These are phyloP conservation scores for Pangasianodon gigas DNA, from an alignment of 2,113 vertebrate genomes.

Conservation along the genomic window DNA sequence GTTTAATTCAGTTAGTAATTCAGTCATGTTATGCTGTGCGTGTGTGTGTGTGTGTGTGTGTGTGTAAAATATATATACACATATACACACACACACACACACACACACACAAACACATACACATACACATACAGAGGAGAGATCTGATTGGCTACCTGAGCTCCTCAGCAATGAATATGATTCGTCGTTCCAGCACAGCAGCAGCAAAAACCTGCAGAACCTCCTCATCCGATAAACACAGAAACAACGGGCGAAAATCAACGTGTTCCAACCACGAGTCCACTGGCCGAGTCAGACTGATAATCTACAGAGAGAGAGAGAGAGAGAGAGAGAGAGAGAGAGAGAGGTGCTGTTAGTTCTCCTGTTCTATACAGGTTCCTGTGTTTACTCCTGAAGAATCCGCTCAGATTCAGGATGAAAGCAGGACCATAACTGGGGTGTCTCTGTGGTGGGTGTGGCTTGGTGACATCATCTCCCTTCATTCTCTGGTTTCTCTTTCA, in stretches of 20 bases:
- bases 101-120: too few species aligned
- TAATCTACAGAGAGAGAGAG: constrained; percentile 68
- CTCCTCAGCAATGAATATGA: constrained; percentile 82
- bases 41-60: neutral
- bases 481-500: too few species aligned
- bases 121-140: neutral
- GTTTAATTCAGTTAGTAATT: neutral
- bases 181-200: constrained; percentile 74
- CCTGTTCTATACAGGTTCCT: neutral
- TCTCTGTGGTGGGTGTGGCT: too few species aligned
- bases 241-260: constrained; percentile 78
- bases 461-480: too few species aligned
- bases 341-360: neutral
- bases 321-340: neutral
- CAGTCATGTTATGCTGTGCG: neutral
- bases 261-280: constrained; percentile 85
- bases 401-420: neutral
- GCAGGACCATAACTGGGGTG: neutral
- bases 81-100: too few species aligned
- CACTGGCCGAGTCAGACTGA: constrained; percentile 78
- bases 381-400: too few species aligned
- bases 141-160: constrained; percentile 72
- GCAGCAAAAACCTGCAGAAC: constrained; percentile 82
- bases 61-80: too few species aligned
- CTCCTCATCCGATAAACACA: constrained; percentile 70